phyloP scores from a whole-genome alignment of 2,113 vertebrate genomes.

The Pachyramphus minor region DNA sequence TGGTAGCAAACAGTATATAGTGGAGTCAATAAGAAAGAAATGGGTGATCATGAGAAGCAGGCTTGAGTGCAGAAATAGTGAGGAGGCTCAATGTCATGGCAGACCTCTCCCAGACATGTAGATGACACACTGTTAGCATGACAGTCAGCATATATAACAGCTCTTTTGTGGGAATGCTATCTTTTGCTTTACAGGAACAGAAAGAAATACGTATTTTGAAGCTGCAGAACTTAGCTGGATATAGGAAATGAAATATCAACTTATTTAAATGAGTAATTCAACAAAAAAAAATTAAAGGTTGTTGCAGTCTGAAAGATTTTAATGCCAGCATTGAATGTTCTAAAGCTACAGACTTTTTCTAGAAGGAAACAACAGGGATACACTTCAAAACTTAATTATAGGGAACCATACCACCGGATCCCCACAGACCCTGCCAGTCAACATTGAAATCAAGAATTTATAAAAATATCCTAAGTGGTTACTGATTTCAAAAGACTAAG shows the following conservation, averaged over 20 bases:
- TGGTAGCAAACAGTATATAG: neutral
- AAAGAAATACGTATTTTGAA: neutral
- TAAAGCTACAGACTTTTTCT: neutral
- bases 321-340: neutral
- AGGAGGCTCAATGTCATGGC: neutral
- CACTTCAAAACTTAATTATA: neutral
- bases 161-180: neutral
- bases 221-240: neutral
- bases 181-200: neutral
- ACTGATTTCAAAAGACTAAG: neutral
- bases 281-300: neutral
- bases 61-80: neutral
- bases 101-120: neutral
- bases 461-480: neutral
- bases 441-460: neutral
- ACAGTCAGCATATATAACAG: neutral
- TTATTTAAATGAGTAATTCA: neutral
- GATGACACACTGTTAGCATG: neutral
- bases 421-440: neutral
- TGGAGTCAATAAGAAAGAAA: neutral
- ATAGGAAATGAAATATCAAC: neutral
- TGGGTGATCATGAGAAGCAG: neutral
- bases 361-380: neutral
- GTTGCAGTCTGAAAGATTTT: neutral
- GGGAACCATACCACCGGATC: neutral